Conservation (phyloP, 2,797 vertebrate species). For the Valencia hispanica region DNA sequence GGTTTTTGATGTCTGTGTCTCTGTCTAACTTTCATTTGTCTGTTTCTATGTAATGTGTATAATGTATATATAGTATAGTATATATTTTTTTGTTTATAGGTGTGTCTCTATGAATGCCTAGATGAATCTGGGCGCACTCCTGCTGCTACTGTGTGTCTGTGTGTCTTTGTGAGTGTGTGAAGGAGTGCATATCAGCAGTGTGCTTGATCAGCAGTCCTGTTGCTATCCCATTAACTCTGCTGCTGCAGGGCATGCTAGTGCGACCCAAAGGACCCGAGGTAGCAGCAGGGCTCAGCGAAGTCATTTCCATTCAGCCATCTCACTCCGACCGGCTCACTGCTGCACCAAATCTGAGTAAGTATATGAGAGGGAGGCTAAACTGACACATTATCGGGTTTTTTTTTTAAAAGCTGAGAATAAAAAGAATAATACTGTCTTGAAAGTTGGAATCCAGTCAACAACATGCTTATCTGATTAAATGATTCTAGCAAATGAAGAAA, state of each 20-base stretch:
- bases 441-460: neutral
- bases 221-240: constrained; percentile 74
- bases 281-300: constrained; percentile 66
- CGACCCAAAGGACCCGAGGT: constrained; percentile 66
- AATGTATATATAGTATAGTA: neutral
- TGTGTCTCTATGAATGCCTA: constrained; percentile 32
- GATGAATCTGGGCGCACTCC: constrained; percentile 9
- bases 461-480: neutral
- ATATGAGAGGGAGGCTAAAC: constrained; percentile 1
- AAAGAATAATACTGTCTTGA: neutral
- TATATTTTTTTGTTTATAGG: constrained; percentile 15
- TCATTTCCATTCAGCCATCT: constrained; percentile 65
- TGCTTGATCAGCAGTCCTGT: constrained; percentile 74
- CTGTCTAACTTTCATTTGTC: constrained; percentile 10
- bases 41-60: constrained; percentile 35
- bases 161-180: constrained; percentile 11
- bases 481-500: neutral
- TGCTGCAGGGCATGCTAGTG: constrained; percentile 61
- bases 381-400: neutral
- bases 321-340: constrained; percentile 28
- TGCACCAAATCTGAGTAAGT: constrained; percentile 30
- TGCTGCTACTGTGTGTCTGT: constrained; percentile 22
- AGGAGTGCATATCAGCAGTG: constrained; percentile 37
- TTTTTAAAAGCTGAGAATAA: neutral
- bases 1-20: neutral